Percentiles rank a stretch among this genome's conserved stretches.
These are phyloP conservation scores for Proisotoma minuta DNA, from an alignment of 2,888 invertebrate species.

Conservation along the genomic window DNA sequence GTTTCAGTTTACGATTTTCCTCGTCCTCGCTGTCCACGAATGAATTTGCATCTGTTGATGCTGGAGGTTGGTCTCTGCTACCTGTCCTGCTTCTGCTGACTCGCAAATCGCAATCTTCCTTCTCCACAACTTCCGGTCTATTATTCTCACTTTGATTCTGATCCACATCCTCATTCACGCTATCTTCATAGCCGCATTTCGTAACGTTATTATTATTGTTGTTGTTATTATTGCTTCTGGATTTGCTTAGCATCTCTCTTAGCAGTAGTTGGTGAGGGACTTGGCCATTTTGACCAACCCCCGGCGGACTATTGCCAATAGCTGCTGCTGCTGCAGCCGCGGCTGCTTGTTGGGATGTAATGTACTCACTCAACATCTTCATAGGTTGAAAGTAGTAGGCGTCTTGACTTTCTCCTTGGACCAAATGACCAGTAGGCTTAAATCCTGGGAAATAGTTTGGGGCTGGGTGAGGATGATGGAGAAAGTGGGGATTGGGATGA, in stretches of 20 bases:
- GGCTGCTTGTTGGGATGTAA: slow-evolving; percentile 34
- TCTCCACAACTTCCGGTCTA: slow-evolving; percentile 3
- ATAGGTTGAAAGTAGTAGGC: slow-evolving; percentile 44
- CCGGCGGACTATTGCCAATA: not conserved
- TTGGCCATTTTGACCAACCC: not conserved
- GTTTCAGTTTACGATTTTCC: not conserved
- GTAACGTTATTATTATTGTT: slow-evolving; percentile 33
- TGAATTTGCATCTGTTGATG: slow-evolving; percentile 7
- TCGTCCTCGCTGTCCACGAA: slow-evolving; percentile 4
- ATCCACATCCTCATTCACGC: slow-evolving; percentile 1
- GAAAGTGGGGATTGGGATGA: not conserved
- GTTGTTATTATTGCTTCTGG: slow-evolving; percentile 38
- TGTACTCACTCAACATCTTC: slow-evolving; percentile 46
- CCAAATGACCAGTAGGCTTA: not conserved
- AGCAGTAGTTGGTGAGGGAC: slow-evolving; percentile 24
- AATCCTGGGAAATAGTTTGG: not conserved
- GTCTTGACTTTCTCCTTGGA: slow-evolving; percentile 1
- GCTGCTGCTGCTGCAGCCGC: slow-evolving; percentile 32
- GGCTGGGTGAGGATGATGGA: not conserved
- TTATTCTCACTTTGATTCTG: not conserved
- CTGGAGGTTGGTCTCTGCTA: not conserved
- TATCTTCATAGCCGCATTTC: slow-evolving; percentile 25
- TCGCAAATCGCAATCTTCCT: slow-evolving; percentile 17
- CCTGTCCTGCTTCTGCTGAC: slow-evolving; percentile 14
- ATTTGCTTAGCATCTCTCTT: slow-evolving; percentile 50